Conservation (phyloP, 2,888 invertebrate species). For the Stenurella melanura region DNA sequence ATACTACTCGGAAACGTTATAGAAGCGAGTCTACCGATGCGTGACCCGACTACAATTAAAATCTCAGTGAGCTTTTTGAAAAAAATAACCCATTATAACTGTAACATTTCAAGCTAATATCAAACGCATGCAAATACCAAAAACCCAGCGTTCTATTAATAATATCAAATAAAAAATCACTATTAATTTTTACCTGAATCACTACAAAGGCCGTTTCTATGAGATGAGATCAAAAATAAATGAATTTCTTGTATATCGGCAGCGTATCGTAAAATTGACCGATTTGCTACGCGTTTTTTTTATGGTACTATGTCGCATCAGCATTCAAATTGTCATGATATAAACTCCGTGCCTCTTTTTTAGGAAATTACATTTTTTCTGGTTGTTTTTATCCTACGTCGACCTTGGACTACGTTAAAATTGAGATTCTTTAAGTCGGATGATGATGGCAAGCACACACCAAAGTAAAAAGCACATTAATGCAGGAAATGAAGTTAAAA, state of each 20-base stretch:
- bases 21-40: not conserved
- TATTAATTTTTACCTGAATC: slow-evolving; percentile 36
- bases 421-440: not conserved
- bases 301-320: slow-evolving; percentile 11
- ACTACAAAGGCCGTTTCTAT: slow-evolving; percentile 26
- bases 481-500: too few species aligned
- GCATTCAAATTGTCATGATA: slow-evolving; percentile 14
- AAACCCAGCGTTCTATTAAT: slow-evolving; percentile 31
- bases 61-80: slow-evolving; percentile 27
- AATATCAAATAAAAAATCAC: slow-evolving; percentile 30
- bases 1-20: slow-evolving; percentile 5
- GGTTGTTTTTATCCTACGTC: not conserved
- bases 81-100: slow-evolving; percentile 37
- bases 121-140: slow-evolving; percentile 36
- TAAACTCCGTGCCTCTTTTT: slow-evolving; percentile 20
- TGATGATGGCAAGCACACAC: not conserved
- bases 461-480: too few species aligned
- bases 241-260: slow-evolving; percentile 33
- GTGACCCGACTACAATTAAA: slow-evolving; percentile 31
- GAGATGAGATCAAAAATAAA: slow-evolving; percentile 33
- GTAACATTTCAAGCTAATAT: slow-evolving; percentile 9
- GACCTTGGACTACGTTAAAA: slow-evolving; percentile 1
- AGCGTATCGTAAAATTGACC: slow-evolving; percentile 39
- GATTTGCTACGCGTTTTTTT: slow-evolving; percentile 31
- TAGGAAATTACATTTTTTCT: slow-evolving; percentile 27